phyloP scores from a whole-genome alignment of 2,797 vertebrate species.

The Orientallactaga sibirica region DNA sequence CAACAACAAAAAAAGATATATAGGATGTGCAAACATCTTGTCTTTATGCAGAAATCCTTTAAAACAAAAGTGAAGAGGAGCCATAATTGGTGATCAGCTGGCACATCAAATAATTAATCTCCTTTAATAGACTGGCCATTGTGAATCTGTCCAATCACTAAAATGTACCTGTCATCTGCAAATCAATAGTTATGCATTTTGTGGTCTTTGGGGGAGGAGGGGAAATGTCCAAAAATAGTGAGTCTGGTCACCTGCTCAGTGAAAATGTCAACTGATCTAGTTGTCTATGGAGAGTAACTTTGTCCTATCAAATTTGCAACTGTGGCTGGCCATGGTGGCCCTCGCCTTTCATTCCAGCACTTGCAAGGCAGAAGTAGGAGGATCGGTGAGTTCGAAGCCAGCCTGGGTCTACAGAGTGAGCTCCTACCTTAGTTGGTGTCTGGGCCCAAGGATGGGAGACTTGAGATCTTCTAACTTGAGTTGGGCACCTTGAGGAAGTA shows the following conservation, averaged over 20 bases:
- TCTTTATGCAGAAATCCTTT: background rate
- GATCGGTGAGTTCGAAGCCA: no score
- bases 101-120: background rate
- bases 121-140: background rate
- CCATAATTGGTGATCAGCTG: background rate
- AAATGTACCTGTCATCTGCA: background rate
- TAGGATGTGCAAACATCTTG: background rate
- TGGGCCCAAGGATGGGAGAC: background rate
- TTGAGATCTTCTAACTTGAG: background rate
- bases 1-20: background rate
- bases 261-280: background rate
- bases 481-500: background rate
- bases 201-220: background rate
- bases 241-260: background rate
- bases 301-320: slow-evolving; percentile 25
- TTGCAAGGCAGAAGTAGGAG: no score
- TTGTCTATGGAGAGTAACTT: background rate
- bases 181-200: background rate
- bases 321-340: background rate
- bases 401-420: no score
- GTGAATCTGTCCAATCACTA: background rate
- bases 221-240: background rate
- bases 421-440: background rate
- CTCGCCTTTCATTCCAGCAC: no score
- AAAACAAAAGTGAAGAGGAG: background rate